Conservation (phyloP, 2,797 vertebrate species). For the Manis crassicaudata region DNA sequence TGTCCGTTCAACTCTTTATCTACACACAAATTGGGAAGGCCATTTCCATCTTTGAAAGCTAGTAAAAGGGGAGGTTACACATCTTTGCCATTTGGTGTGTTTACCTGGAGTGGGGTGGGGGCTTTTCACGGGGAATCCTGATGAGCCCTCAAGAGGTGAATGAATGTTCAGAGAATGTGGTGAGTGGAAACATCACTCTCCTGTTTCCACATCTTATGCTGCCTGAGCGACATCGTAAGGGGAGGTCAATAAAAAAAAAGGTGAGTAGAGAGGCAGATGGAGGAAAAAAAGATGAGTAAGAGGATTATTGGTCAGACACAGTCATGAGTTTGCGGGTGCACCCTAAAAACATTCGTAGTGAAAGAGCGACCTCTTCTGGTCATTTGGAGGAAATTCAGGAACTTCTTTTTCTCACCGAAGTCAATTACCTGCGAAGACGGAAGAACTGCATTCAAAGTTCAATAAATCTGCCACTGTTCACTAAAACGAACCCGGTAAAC, state of each 20-base stretch:
- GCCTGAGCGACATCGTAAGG: neutral
- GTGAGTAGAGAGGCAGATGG: no score
- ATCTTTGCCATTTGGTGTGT: neutral
- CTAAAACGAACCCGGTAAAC: neutral
- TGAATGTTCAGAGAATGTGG: neutral
- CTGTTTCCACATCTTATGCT: neutral
- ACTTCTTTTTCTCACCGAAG: neutral
- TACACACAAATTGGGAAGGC: neutral
- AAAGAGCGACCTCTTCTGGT: constrained; percentile 58
- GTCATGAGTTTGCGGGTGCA: rapidly evolving
- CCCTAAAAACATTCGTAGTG: neutral
- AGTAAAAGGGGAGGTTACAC: neutral
- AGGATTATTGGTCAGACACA: neutral
- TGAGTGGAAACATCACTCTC: neutral
- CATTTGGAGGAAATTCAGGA: neutral
- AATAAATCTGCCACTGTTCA: neutral
- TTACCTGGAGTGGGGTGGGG: neutral
- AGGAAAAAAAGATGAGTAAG: neutral
- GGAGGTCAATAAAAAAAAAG: neutral
- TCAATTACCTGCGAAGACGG: neutral
- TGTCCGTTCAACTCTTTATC: neutral
- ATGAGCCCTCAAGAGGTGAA: neutral
- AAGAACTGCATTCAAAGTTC: neutral
- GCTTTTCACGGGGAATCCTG: neutral
- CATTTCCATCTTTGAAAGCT: neutral